Conservation (phyloP, 2,888 invertebrate species). For the Xestia c-nigrum region DNA sequence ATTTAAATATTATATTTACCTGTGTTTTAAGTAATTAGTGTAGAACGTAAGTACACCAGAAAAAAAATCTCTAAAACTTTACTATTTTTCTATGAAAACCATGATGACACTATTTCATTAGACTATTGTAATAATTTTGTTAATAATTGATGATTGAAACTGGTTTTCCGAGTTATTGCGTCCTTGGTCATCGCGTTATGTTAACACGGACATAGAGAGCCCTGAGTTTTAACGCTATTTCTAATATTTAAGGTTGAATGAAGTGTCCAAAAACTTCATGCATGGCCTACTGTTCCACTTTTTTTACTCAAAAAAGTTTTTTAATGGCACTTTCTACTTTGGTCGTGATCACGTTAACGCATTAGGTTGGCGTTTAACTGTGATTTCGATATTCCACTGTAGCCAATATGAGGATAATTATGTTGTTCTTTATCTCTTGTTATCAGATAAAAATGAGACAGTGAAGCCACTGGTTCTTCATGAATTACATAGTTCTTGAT, state of each 20-base stretch:
- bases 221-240: constrained; percentile 21
- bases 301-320: constrained; percentile 62
- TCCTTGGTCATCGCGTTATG: constrained; percentile 78
- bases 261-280: constrained; percentile 52
- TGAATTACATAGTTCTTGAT: constrained; percentile 30
- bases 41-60: constrained; percentile 66
- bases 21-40: constrained; percentile 62
- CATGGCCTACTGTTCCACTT: constrained; percentile 75
- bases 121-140: constrained; percentile 65
- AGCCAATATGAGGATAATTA: constrained; percentile 31
- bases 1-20: constrained; percentile 64
- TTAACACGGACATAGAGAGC: constrained; percentile 65
- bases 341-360: constrained; percentile 60
- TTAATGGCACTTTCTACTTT: constrained; percentile 71
- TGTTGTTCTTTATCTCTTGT: constrained; percentile 63
- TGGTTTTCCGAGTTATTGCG: constrained; percentile 78
- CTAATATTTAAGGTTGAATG: constrained; percentile 31
- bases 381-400: constrained; percentile 40
- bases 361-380: constrained; percentile 38
- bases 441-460: constrained; percentile 68
- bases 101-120: constrained; percentile 28
- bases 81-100: background rate
- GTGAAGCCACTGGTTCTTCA: constrained; percentile 40
- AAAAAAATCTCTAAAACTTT: background rate
- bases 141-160: constrained; percentile 77